Evolutionary conservation across 2,888 invertebrate genomes (phyloP).

Genomic region (Agriopis marginaria): DNA sequence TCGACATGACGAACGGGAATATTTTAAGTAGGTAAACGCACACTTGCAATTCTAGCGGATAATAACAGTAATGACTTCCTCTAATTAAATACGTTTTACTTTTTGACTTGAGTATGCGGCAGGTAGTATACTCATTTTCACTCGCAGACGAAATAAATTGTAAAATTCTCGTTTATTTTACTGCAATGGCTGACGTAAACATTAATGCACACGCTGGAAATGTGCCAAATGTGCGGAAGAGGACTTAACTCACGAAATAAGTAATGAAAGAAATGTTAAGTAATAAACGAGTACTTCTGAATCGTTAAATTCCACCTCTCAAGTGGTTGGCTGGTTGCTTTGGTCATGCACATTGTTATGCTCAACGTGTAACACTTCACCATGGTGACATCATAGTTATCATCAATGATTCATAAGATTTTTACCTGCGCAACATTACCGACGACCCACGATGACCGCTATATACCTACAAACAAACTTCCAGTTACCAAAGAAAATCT

Average conservation of each 20-base stretch:
- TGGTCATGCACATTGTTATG: conserved; percentile 40
- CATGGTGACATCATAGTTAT: conserved; percentile 61
- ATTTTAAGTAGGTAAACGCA: conserved; percentile 3
- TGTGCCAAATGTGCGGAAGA: conserved; percentile 4
- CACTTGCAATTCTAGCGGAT: conserved; percentile 2
- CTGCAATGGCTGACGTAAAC: conserved; percentile 27
- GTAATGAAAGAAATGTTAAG: conserved; percentile 2
- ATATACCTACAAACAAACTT: conserved; percentile 20
- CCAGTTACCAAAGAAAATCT: conserved; percentile 5
- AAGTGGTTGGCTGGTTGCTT: conserved; percentile 16
- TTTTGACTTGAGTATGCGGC: conserved; percentile 34
- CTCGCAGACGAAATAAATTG: conserved; percentile 23
- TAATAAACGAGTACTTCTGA: neutral
- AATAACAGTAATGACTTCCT: conserved; percentile 25
- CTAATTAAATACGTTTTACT: conserved; percentile 25
- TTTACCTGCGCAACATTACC: conserved; percentile 42
- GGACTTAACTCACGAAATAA: neutral
- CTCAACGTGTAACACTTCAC: conserved; percentile 49
- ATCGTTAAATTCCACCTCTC: neutral
- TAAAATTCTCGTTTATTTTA: conserved; percentile 22
- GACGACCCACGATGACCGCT: conserved; percentile 42
- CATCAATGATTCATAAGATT: conserved; percentile 69
- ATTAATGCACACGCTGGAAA: conserved; percentile 10
- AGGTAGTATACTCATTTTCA: conserved; percentile 13
- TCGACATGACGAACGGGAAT: neutral